Base-by-base conservation (phyloP, 1,140 invertebrate genomes). In the Heterodera carotae region DNA sequence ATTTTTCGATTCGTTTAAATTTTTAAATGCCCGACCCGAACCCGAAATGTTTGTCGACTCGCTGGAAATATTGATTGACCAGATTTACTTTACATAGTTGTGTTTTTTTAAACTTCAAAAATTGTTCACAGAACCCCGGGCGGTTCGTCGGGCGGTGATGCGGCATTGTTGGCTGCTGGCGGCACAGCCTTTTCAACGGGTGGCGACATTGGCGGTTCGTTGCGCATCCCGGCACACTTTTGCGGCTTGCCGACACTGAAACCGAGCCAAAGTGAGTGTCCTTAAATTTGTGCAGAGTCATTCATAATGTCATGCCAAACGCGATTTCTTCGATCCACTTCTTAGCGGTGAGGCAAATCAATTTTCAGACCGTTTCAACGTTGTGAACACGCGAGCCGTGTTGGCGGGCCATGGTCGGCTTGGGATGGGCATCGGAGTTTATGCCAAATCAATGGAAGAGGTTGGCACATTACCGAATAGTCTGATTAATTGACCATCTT, bases 171-270 rank as follows among this genome's bases (percentile, higher is more conserved):
- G 34, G 85, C 84, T 2, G 78, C 78, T 25, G 83, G 83, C 31
- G 89, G 88, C 8, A 87, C 87, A 27, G 77, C 89, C 10, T 79
- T 90, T 67, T 89, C 88, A 27, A 87, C 82, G 34, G 85, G 85
- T 7, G 76, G 76, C 43, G 88, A 90, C 78, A 82, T 90, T 59
- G 89, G 87, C 29, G 89, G 89, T 31, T 88, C 86, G 70, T 78
- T 90, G n/a, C 81, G 89, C 12, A 89, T 89, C 43, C 89, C 89
- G 8, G 81, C 85, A n/a, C 59, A 81, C 36, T 82, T 89, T 76
- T 89, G 88, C 86, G 89, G 89, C 27, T 66, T 89, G 29, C 87
- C 76, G 56, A 81, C 84, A 39, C 70, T 90, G 10, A 90, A 90
- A 80, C 88, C 89, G 25, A 88, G 87, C 2, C 69, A 82, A 74